Percentiles rank a stretch among this genome's conserved stretches.
Evolutionary conservation across 1,140 invertebrate genomes (phyloP).

Genomic region (Eriocheir sinensis): DNA sequence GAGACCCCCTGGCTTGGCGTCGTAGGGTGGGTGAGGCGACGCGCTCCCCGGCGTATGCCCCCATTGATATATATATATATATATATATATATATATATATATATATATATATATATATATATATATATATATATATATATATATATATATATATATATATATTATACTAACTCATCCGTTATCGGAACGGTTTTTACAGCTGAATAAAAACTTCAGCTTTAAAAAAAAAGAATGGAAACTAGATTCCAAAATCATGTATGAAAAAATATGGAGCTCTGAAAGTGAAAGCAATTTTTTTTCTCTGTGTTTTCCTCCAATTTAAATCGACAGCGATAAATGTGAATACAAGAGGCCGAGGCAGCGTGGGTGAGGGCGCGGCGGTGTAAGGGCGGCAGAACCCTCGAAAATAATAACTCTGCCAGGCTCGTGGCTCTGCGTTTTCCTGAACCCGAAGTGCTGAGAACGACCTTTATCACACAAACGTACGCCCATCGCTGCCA

Average conservation of each 20-base stretch:
- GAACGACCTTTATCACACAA: neutral
- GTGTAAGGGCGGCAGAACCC: neutral
- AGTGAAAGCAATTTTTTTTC: constrained; percentile 18
- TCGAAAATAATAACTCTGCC: neutral
- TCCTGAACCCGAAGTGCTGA: neutral
- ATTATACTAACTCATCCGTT: no score
- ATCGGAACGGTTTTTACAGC: no score
- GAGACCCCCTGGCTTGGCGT: no score
- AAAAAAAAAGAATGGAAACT: neutral
- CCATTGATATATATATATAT: no score
- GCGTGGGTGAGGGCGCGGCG: neutral
- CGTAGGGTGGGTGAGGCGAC: no score
- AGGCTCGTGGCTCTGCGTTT: neutral
- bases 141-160: no score
- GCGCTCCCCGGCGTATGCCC: no score
- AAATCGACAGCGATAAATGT: neutral
- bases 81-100: no score
- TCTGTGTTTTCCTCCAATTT: constrained; percentile 11
- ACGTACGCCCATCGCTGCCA: no score
- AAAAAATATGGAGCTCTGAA: neutral
- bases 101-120: no score
- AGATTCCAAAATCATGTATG: neutral
- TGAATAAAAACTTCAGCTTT: no score
- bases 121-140: no score
- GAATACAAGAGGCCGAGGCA: neutral